These are phyloP conservation scores for Opisthocomus hoazin DNA, from an alignment of 2,113 vertebrate species.

Conservation along the genomic window DNA sequence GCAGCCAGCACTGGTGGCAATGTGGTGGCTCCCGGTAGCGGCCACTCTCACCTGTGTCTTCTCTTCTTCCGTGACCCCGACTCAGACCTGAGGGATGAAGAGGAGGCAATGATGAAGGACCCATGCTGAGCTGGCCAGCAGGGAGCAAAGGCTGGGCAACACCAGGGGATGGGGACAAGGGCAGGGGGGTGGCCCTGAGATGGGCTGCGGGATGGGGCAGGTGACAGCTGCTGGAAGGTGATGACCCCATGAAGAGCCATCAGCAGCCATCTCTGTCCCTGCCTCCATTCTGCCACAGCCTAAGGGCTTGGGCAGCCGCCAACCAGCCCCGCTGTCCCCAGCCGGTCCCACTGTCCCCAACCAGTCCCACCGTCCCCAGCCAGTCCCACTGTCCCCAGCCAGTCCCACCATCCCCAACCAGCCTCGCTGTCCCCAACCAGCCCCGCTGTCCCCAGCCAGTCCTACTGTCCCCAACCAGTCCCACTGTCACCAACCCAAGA, in stretches of 20 bases:
- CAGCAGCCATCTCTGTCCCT: background rate
- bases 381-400: background rate
- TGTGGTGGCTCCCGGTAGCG: background rate
- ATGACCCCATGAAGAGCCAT: background rate
- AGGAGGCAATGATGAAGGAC: background rate
- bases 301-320: background rate
- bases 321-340: background rate
- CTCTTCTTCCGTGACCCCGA: conserved; percentile 92
- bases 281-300: background rate
- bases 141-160: background rate
- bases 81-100: conserved; percentile 78
- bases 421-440: background rate
- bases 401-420: background rate
- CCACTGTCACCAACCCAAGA: background rate
- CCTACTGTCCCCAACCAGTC: background rate
- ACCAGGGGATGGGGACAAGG: background rate
- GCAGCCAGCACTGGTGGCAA: background rate
- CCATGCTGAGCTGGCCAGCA: accelerated
- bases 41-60: conserved; percentile 85
- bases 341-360: background rate
- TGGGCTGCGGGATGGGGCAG: no score
- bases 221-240: background rate
- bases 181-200: accelerated
- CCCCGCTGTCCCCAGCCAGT: background rate
- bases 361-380: no score